Conservation (phyloP, 2,797 vertebrate genomes). For the Manis crassicaudata region DNA sequence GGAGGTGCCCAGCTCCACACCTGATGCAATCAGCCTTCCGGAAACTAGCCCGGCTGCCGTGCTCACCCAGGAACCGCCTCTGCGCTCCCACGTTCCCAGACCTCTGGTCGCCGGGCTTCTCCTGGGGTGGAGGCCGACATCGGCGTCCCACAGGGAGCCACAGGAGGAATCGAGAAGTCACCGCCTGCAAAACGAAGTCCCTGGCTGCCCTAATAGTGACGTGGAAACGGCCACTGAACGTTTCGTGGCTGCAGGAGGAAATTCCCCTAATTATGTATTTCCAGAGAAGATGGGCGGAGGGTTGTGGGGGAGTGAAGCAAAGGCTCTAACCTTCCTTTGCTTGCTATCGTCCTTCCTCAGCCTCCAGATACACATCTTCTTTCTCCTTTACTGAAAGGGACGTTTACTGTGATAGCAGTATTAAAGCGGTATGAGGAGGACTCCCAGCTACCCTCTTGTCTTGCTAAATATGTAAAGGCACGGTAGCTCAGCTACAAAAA, state of each 20-base stretch:
- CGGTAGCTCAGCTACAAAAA: background rate
- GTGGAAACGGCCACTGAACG: background rate
- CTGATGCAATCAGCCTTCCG: constrained; percentile 82
- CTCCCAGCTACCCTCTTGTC: background rate
- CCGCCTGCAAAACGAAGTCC: background rate
- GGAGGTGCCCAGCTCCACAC: constrained; percentile 63
- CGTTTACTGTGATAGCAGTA: background rate
- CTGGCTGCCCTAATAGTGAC: background rate
- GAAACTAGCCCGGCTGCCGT: constrained; percentile 74
- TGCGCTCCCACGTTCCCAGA: background rate
- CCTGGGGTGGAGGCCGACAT: background rate
- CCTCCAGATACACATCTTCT: background rate
- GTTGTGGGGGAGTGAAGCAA: background rate
- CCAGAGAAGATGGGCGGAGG: background rate
- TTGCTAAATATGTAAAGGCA: background rate
- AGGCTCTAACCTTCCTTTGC: background rate
- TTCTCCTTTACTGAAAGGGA: background rate
- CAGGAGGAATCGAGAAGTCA: background rate
- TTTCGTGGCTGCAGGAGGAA: background rate
- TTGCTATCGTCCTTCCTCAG: background rate
- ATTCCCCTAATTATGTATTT: background rate
- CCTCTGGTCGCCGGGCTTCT: rapidly evolving
- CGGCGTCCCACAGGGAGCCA: background rate
- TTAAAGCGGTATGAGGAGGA: background rate
- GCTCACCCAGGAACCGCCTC: constrained; percentile 81